These are phyloP conservation scores for Drosophila auraria DNA, from an alignment of 1,140 invertebrate species.

Conservation along the genomic window DNA sequence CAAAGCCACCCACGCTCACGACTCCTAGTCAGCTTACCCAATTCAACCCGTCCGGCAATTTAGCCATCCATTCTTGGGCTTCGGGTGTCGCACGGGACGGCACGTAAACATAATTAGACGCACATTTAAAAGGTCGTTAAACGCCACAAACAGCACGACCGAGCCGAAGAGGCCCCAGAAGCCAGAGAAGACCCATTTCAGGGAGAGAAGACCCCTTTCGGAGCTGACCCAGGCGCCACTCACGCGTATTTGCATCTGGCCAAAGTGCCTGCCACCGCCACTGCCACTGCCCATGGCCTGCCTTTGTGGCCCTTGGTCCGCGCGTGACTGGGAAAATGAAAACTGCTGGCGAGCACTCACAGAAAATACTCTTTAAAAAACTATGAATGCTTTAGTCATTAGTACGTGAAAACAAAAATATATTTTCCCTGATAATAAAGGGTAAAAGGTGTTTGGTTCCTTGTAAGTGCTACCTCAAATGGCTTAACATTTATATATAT, in stretches of 20 bases:
- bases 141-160: slow-evolving; percentile 47
- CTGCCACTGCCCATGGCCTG: slow-evolving; percentile 18
- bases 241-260: slow-evolving; percentile 66
- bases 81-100: slow-evolving; percentile 49
- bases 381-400: too few species aligned
- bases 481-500: neutral
- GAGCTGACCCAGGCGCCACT: slow-evolving; percentile 46
- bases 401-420: too few species aligned
- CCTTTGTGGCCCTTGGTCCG: slow-evolving; percentile 18
- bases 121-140: slow-evolving; percentile 81
- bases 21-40: slow-evolving; percentile 22
- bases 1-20: slow-evolving; percentile 18
- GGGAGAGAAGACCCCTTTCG: slow-evolving; percentile 10
- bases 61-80: slow-evolving; percentile 50
- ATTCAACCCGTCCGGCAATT: slow-evolving; percentile 54
- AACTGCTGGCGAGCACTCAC: slow-evolving; percentile 31
- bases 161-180: neutral
- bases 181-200: slow-evolving; percentile 32
- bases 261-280: slow-evolving; percentile 56
- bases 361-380: neutral
- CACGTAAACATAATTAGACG: slow-evolving; percentile 81
- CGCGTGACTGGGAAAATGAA: slow-evolving; percentile 59
- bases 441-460: neutral
- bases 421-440: neutral
- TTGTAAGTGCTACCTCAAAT: neutral